Conservation (phyloP, 2,888 invertebrate species). For the Campoplex capitator region DNA sequence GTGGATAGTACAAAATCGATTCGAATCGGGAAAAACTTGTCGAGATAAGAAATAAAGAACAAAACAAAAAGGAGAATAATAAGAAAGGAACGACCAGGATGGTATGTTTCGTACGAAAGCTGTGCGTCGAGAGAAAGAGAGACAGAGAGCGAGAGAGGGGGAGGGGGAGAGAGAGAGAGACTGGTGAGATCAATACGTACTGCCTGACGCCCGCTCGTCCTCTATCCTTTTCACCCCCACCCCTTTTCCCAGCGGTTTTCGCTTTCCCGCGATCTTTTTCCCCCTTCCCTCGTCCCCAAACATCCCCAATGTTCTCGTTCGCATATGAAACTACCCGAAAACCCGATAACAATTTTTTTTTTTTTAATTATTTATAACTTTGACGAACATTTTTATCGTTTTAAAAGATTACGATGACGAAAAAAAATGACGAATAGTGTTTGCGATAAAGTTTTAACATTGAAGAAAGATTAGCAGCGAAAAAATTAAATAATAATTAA, state of each 20-base stretch:
- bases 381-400: not conserved
- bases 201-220: constrained; percentile 67
- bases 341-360: not conserved
- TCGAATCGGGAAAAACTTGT: constrained; percentile 25
- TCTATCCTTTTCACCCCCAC: constrained; percentile 56
- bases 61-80: constrained; percentile 6
- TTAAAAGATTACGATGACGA: not conserved
- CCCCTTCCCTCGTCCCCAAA: constrained; percentile 4
- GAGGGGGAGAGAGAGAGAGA: constrained; percentile 66
- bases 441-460: not conserved
- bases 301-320: constrained; percentile 9
- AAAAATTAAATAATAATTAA: not conserved
- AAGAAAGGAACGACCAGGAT: constrained; percentile 6
- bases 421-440: not conserved
- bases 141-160: constrained; percentile 12
- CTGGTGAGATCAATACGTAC: constrained; percentile 79
- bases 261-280: constrained; percentile 49
- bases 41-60: constrained; percentile 29
- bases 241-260: constrained; percentile 55
- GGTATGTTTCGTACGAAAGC: constrained; percentile 28
- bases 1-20: constrained; percentile 7
- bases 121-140: constrained; percentile 8
- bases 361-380: not conserved
- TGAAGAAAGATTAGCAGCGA: not conserved
- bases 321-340: not conserved